Conservation (phyloP, 2,888 invertebrate species). For the Allophyes oxyacanthae region DNA sequence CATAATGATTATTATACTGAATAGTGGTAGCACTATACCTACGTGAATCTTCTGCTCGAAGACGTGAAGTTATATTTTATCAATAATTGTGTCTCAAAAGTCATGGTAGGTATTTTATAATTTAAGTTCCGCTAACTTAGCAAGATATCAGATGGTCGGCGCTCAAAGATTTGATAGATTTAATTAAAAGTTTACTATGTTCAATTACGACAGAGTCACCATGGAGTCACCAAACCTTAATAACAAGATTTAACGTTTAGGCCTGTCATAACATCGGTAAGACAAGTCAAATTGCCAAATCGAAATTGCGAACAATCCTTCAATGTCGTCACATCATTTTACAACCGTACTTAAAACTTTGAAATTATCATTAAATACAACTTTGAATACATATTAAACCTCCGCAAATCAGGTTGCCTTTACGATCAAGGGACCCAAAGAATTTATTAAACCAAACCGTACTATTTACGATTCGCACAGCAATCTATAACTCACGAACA, state of each 20-base stretch:
- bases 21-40: too few relatives aligned
- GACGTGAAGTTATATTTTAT: too few relatives aligned
- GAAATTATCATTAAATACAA: slow-evolving; percentile 54
- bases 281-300: slow-evolving; percentile 42
- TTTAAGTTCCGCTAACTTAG: neutral
- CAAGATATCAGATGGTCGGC: neutral
- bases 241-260: slow-evolving; percentile 34
- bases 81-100: too few relatives aligned
- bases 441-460: slow-evolving; percentile 72
- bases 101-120: too few relatives aligned
- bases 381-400: slow-evolving; percentile 55
- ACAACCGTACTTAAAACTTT: slow-evolving; percentile 51
- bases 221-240: slow-evolving; percentile 16
- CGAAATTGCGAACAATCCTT: slow-evolving; percentile 41
- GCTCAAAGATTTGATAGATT: slow-evolving; percentile 6
- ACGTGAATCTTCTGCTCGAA: too few relatives aligned
- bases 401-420: slow-evolving; percentile 62
- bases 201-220: slow-evolving; percentile 28
- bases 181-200: slow-evolving; percentile 26
- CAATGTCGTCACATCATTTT: slow-evolving; percentile 50
- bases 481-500: slow-evolving; percentile 76
- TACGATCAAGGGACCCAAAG: slow-evolving; percentile 62
- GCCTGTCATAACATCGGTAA: slow-evolving; percentile 28
- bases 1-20: too few relatives aligned
- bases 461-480: slow-evolving; percentile 77